These are phyloP conservation scores for Parapristionchus giblindavisi DNA, from an alignment of 2,888 invertebrate species.

Conservation along the genomic window DNA sequence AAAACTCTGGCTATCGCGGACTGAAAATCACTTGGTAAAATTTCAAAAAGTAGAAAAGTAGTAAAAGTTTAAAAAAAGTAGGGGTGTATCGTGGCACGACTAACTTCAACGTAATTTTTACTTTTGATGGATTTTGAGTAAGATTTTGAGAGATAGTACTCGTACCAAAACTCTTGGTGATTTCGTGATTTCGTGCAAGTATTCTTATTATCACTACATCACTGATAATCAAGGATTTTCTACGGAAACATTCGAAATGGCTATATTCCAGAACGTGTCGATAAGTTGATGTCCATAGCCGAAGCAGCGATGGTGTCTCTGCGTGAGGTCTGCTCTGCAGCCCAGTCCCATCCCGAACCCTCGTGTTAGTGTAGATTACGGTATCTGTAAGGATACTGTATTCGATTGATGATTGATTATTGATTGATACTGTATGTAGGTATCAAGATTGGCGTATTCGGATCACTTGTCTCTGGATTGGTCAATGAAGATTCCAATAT, in stretches of 20 bases:
- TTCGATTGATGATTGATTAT: neutral
- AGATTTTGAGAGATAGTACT: no score
- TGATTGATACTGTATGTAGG: neutral
- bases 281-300: neutral
- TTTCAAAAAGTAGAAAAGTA: no score
- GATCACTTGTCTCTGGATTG: slow-evolving; percentile 27
- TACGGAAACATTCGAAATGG: neutral
- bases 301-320: neutral
- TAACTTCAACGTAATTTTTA: no score
- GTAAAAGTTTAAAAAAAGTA: no score
- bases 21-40: no score
- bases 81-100: no score
- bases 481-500: neutral
- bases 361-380: no score
- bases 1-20: no score
- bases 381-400: neutral
- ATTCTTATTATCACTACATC: neutral
- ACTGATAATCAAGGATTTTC: neutral
- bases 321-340: neutral
- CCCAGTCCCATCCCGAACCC: no score
- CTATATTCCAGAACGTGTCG: neutral
- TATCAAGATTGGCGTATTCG: neutral
- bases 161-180: no score
- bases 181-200: neutral
- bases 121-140: no score